phyloP scores from a whole-genome alignment of 1,140 invertebrate genomes.

The Trichoplusia ni region DNA sequence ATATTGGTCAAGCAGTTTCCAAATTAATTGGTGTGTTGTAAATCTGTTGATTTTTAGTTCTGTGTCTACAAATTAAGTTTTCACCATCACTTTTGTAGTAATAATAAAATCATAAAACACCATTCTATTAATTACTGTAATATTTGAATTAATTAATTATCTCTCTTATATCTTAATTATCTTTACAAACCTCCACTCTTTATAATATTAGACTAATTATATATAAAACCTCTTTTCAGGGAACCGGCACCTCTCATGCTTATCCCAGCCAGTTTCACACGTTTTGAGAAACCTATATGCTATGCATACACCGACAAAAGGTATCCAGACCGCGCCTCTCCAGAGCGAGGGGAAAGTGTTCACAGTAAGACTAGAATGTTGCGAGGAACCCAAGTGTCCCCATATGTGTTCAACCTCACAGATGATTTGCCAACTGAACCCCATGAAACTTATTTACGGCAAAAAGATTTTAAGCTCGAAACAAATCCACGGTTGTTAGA shows the following conservation, averaged over 20 bases:
- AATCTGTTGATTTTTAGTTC: too few relatives aligned
- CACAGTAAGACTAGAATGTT: slow-evolving; percentile 65
- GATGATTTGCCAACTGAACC: slow-evolving; percentile 82
- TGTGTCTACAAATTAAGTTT: too few relatives aligned
- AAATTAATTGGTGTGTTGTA: neutral
- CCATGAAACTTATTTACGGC: slow-evolving; percentile 63
- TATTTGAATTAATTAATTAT: too few relatives aligned
- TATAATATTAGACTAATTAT: too few relatives aligned
- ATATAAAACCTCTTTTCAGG: too few relatives aligned
- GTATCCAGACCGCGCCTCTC: slow-evolving; percentile 50
- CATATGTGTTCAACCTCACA: slow-evolving; percentile 81
- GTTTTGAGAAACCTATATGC: slow-evolving; percentile 86
- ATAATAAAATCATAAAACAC: too few relatives aligned
- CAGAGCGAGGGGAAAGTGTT: slow-evolving; percentile 63
- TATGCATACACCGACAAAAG: slow-evolving; percentile 80
- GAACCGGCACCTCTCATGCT: slow-evolving; percentile 85
- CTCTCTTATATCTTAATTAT: too few relatives aligned
- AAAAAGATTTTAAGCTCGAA: slow-evolving; percentile 63
- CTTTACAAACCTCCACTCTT: too few relatives aligned
- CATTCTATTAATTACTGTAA: too few relatives aligned
- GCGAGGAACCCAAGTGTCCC: slow-evolving; percentile 82
- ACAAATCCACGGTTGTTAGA: slow-evolving; percentile 77
- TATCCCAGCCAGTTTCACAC: slow-evolving; percentile 89
- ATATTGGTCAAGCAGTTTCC: neutral
- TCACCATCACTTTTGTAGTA: too few relatives aligned